Evolutionary conservation across 2,888 invertebrate genomes (phyloP), one percentile per base, ranked within the genome.

Genomic region (Rhamnusium bicolor): DNA sequence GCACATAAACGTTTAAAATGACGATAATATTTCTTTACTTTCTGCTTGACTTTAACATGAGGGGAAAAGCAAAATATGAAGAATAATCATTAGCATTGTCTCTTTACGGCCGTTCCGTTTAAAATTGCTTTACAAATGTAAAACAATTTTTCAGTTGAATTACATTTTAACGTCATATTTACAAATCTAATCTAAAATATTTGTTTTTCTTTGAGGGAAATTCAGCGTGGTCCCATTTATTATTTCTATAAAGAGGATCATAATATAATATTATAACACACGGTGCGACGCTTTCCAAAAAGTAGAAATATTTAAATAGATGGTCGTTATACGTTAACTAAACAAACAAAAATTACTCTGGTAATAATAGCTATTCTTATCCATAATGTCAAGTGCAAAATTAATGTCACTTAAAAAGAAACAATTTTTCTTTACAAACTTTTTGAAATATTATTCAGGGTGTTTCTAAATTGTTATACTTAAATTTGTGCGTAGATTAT

Each of bases 151-250:
- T 65, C 53, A 65, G 65, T 32, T 14, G 65, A 32, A 65, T 65
- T 65, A 32, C 53, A 12, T 53, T 65, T 53, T 53, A 65, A 54
- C 65, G 32, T 65, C 53, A 53, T 65, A 65, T 65, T 65, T 65
- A 65, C 65, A 53, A 32, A 53, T 65, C 53, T 65, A 65, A 65
- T 65, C 65, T 61, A 61, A 61, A 61, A 40, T 61, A 46, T 61
- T 61, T 61, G 61, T 61, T 61, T 61, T 58, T 46, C 46, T 53
- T 32, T 19, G 53, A 65, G 18, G 51, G 65, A 32, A n/a, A 21
- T 18, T 21, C 61, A 12, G 61, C 19, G 21, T 46, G 16, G 7
- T 5, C 10, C 29, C 40, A 65, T 65, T 65, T 65, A 53, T 65
- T 65, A 65, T 53, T 60, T 7, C 53, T 27, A 49, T n/a, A 16